Base-by-base conservation (phyloP, 2,113 vertebrate species). In the Anarrhichthys ocellatus region DNA sequence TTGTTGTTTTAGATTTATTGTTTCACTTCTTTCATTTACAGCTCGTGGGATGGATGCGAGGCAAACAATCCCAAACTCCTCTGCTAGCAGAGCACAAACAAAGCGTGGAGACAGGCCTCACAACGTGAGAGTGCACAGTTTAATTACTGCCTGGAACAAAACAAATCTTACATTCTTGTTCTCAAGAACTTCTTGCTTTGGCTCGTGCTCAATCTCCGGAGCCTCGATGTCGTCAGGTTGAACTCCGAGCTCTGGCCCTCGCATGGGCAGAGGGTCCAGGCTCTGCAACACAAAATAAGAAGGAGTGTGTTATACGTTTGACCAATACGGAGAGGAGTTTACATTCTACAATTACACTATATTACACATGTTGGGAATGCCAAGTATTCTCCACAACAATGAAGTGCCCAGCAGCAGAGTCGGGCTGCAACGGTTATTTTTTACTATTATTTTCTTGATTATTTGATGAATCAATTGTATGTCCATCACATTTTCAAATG, bases 101-200 rank as follows among this genome's bases (percentile, higher is more conserved):
- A 6, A 32, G 17, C 29, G 27, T 32, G 44, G 34, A 5, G 10
- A 56, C n/a, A 6, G 24, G 24, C 13, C 4, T 58, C 24, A 8
- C 17, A 10, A 20, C 5, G 32, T 22, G 9, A 48, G 18, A 58
- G 20, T 15, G 10, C 44, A 0, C 56, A 5, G 10, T 56, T 22
- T 44, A 61, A 34, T 29, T 58, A 6, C 1, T 29, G 22, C 38
- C 29, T 73, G 17, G 17, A 29, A 54, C 22, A 73, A 65, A 61
- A 40, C 34, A 44, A 34, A 58, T 87, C 96, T 94, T 83, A 98
- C 98, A 81, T 98, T 95, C 94, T 97, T 99, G 92, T 99, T 99
- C 92, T 99, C 97, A 0, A 99, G 96, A 87, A 99, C 95, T 82
- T 99, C 97, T 90, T 98, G 97, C 82, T 97, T 98, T 0, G 94